Evolutionary conservation across 2,113 vertebrate genomes (phyloP), one percentile per base, ranked within the genome.

Genomic region (Pagrus major): DNA sequence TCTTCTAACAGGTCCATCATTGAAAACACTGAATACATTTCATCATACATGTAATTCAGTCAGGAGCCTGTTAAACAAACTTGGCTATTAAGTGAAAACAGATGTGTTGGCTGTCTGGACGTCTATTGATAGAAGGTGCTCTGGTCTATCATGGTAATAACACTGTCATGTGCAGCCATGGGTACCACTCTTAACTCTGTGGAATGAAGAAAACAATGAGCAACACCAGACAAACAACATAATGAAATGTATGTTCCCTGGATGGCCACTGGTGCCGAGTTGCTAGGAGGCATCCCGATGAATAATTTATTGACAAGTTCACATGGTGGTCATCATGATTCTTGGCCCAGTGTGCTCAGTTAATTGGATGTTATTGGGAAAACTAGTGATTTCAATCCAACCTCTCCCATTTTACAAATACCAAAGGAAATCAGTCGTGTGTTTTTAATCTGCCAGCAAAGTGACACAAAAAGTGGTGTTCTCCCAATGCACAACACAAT

Each of bases 141-240:
- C 47, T 47, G 59, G 60, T 78, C 74, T 56, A 33, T 71, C 47
- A 33, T 29, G 74, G 58, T 65, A 65, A 87, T 76, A 12, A 41
- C 66, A 63, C 31, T 47, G 59, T 80, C 81, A 60, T 84, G 82
- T 56, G 86, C 67, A 64, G 8, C 85, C 84, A 91, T 71, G 89
- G 89, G 73, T 75, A 46, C 84, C 9, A 31, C 55, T 68, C 70
- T 66, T 60, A 66, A 77, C 79, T 76, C 80, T 42, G 55, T 58
- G 89, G 90, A 93, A 92, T 90, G 90, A 88, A 33, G 82, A 71
- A 83, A 88, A 85, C 88, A 88, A 85, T 85, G 80, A 85, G 82
- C 51, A 71, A 41, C 72, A 41, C 60, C 68, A 80, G 85, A 88
- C 87, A 86, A 88, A 82, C 89, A 84, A 82, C 66, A 81, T 77